phyloP scores from a whole-genome alignment of 2,113 vertebrate species.

The Ursus arctos region DNA sequence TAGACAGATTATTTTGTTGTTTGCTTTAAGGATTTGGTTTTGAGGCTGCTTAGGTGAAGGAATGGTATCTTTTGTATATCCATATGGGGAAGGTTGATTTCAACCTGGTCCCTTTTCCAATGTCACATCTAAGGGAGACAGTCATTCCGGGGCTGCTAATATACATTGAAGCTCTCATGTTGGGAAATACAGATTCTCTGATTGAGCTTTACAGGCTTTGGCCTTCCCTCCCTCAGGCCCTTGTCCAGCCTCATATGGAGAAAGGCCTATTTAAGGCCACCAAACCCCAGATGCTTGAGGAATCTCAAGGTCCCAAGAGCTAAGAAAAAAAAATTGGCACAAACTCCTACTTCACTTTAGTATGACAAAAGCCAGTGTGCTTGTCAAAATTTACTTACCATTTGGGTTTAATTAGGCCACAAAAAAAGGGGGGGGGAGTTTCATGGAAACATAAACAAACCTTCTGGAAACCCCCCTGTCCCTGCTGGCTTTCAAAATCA shows the following conservation, averaged over 20 bases:
- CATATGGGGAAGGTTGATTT: background rate
- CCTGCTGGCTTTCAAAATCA: slow-evolving; percentile 46
- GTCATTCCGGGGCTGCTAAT: background rate
- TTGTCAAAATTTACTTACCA: slow-evolving; percentile 66
- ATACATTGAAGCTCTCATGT: background rate
- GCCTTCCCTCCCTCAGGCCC: background rate
- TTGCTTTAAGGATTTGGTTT: background rate
- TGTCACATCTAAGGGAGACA: background rate
- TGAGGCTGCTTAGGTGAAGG: background rate
- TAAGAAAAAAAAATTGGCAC: slow-evolving; percentile 16
- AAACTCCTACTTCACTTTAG: background rate
- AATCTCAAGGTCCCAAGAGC: slow-evolving; percentile 44
- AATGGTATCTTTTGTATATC: background rate
- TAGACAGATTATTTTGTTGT: background rate
- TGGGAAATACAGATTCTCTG: background rate
- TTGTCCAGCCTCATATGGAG: background rate
- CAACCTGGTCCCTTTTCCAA: too few relatives aligned
- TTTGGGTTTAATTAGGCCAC: slow-evolving; percentile 60
- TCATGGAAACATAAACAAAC: slow-evolving; percentile 57
- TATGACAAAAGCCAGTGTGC: slow-evolving; percentile 50
- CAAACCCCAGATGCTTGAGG: slow-evolving; percentile 45
- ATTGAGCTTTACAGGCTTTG: background rate
- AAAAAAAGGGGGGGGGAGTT: background rate
- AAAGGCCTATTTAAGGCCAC: slow-evolving; percentile 63
- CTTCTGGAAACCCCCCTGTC: background rate